Evolutionary conservation across 2,888 invertebrate species (phyloP), one percentile per base, ranked within the genome.

Genomic region (Melitaea athalia): DNA sequence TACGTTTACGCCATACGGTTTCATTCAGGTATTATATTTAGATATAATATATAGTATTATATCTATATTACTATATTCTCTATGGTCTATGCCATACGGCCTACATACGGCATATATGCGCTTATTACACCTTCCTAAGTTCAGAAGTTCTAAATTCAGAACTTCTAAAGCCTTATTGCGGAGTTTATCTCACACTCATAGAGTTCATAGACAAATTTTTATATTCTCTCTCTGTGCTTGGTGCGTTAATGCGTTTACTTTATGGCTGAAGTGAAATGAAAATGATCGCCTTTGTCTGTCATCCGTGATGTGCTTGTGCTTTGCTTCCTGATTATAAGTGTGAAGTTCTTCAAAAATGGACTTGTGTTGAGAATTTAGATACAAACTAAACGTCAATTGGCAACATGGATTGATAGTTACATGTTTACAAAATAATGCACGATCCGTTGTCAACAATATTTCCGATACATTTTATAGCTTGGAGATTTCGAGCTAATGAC

Each of bases 281-380:
- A n/a, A n/a, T n/a, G n/a, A n/a, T n/a, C 61, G 66, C 65, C 64
- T 61, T 59, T 66, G 66, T 71, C 71, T 71, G 68, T 66, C 66
- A 63, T 70, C 73, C 63, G 63, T 71, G 71, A 74, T 69, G 73
- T 74, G 70, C 63, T 68, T 69, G 73, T 74, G 70, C 63, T 68
- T 75, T 74, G 67, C 72, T 71, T 72, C 69, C 63, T 67, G 57
- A 63, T 69, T 71, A 74, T 82, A 86, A 87, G 89, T 86, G 89
- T 92, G 92, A 93, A 93, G 92, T 93, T 92, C 88, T 86, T 87
- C 88, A 84, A 79, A 82, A 80, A 84, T 85, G 78, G 78, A 80
- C 78, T 84, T 85, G 80, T 84, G 81, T 77, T 83, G 85, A 85
- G 84, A 87, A 85, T 80, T 85, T 83, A 86, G 87, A 86, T 85